Base-by-base conservation (phyloP, 2,113 vertebrate genomes). In the Toxostoma redivivum region DNA sequence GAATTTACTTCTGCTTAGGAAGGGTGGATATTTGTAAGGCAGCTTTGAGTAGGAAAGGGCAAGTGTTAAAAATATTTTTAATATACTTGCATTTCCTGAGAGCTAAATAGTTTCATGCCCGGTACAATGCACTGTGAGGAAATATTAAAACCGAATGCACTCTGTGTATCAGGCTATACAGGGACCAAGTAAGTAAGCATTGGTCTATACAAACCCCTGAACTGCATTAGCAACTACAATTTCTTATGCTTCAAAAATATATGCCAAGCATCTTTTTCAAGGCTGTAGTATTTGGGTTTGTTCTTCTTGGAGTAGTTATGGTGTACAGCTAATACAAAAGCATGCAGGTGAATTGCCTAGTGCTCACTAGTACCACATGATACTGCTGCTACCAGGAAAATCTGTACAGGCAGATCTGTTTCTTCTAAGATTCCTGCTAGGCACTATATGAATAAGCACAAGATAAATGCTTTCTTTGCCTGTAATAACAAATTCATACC, bases 11-110 rank as follows among this genome's bases (percentile, higher is more conserved):
- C 61, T 86, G 67, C 67, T 60, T 53, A 58, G 42, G 81, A 92
- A 69, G 79, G 30, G 30, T 48, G 42, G 62, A 80, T 90, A 74
- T 87, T 79, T 80, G 66, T 57, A 89, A 88, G 81, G 56, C 88
- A 92, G 72, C 72, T 72, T 86, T 27, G n/a, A 40, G 64, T 19
- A 66, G 81, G 60, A 88, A 90, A 80, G 35, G 42, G 62, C 54
- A 96, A 91, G 58, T 12, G 62, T 77, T 91, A 50, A 48, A 94
- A 93, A 42, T 76, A 93, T 76, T 90, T 91, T 93, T 84, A 95
- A 92, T 81, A 86, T 42, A 87, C 24, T 74, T 88, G 24, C 10
- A 81, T 64, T 82, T 84, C 61, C 40, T 78, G 42, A 70, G 25
- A 72, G 22, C 12, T 81, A 81, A 82, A 61, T 17, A 66, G 37